Evolutionary conservation across 1,140 invertebrate genomes (phyloP), one percentile per base, ranked within the genome.

Genomic region (Thaumatotibia leucotreta): DNA sequence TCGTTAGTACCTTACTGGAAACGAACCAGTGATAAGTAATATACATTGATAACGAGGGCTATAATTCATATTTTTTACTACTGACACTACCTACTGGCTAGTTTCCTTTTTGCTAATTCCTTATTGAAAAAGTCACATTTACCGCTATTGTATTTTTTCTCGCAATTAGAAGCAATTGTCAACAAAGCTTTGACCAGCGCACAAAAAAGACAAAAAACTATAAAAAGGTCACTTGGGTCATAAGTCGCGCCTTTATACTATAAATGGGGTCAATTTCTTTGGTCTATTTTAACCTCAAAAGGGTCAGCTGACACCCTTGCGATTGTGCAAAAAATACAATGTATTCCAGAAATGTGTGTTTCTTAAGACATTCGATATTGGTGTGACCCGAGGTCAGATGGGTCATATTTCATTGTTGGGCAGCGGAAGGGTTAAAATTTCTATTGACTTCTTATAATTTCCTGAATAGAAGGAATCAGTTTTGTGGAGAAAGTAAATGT

Each of bases 311-410:
- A 70, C n/a, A n/a, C 73, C 39, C 65, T 69, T 72, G 74, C 68
- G 70, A 82, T 80, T 70, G 68, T 69, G 71, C 66, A 58, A 58
- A 58, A 58, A 58, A 58, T 27, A 67, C 70, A 66, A 73, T 74
- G 27, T 67, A 79, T 81, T 82, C 79, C 75, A 70, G 63, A 78
- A 82, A 82, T 76, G 65, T 72, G 72, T 79, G 73, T 76, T 81
- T 73, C 78, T 81, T 63, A 22, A 49, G 87, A 74, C 82, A 89
- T 76, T 31, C 23, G 81, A 89, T 84, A 88, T 72, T 65, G 76
- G 87, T 88, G 87, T 78, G 84, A 87, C 83, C 79, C 61, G 39
- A 73, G 85, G 84, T 86, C 86, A 89, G 20, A 29, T 11, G 17
- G n/a, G 23, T 14, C 63, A 14, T n/a, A 23, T 9, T 31, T 11